Conservation (phyloP, 1,140 invertebrate species). For the Monochamus saltuarius region DNA sequence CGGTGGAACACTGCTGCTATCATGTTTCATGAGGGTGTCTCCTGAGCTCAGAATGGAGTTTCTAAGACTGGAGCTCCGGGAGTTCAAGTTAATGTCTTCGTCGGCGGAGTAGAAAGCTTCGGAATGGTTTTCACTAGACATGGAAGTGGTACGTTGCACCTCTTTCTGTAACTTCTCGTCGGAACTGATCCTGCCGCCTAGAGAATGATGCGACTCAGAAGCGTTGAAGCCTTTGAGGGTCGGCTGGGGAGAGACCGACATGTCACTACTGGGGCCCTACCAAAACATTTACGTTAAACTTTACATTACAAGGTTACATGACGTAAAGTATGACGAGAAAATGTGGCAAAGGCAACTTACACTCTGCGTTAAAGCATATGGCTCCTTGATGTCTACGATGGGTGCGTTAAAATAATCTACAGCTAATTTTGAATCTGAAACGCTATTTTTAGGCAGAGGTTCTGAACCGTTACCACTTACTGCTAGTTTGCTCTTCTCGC, state of each 20-base stretch:
- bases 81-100: conserved; percentile 71
- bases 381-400: conserved; percentile 25
- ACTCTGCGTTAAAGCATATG: conserved; percentile 12
- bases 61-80: conserved; percentile 63
- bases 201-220: conserved; percentile 58
- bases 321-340: not conserved
- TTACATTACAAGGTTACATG: not conserved
- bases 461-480: conserved; percentile 58
- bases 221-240: conserved; percentile 38
- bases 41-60: conserved; percentile 61
- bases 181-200: conserved; percentile 51
- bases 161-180: conserved; percentile 56
- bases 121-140: conserved; percentile 85
- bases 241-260: conserved; percentile 19
- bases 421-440: conserved; percentile 79
- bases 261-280: conserved; percentile 27
- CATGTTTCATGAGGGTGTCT: conserved; percentile 52
- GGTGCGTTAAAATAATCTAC: conserved; percentile 58
- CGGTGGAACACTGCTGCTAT: conserved; percentile 46
- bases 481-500: conserved; percentile 64
- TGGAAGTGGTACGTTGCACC: conserved; percentile 78
- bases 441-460: conserved; percentile 63
- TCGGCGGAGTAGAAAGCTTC: conserved; percentile 90
- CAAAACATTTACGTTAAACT: not conserved
- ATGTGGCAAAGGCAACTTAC: conserved; percentile 3